Conservation (phyloP, 1,140 invertebrate genomes). For the Leptinotarsa lineolata region DNA sequence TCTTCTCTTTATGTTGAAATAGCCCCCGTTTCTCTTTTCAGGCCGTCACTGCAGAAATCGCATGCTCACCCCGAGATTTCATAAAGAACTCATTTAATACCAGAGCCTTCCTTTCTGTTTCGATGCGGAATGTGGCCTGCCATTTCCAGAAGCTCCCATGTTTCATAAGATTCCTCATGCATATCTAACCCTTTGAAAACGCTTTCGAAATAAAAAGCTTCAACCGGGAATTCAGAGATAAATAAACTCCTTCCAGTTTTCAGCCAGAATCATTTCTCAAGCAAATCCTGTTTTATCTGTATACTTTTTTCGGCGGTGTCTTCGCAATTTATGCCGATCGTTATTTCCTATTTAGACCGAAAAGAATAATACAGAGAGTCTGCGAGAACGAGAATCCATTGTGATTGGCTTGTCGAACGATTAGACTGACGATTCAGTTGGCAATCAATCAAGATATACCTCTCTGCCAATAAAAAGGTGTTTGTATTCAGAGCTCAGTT, state of each 20-base stretch:
- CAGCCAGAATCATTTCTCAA: background rate
- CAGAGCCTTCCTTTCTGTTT: background rate
- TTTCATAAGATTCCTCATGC: slow-evolving; percentile 1
- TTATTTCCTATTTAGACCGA: background rate
- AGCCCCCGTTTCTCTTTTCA: no score
- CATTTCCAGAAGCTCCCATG: slow-evolving; percentile 1
- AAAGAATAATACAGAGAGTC: background rate
- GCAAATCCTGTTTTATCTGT: slow-evolving; percentile 1
- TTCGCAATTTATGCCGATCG: slow-evolving; percentile 1
- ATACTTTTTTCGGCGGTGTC: background rate
- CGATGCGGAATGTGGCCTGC: background rate
- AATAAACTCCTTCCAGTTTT: background rate
- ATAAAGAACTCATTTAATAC: background rate
- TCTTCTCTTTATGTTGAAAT: no score
- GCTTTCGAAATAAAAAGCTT: slow-evolving; percentile 3
- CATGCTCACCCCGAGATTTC: background rate
- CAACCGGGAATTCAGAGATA: slow-evolving; percentile 1
- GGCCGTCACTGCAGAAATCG: no score
- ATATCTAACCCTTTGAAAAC: slow-evolving; percentile 1
- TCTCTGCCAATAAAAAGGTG: no score
- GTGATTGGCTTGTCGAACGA: no score
- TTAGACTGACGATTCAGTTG: no score
- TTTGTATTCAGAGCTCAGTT: no score
- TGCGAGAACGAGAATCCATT: background rate
- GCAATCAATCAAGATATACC: no score